Percentiles rank a stretch among this genome's conserved stretches.
Conservation (phyloP, 2,797 vertebrate genomes). For the Pitangus sulphuratus region DNA sequence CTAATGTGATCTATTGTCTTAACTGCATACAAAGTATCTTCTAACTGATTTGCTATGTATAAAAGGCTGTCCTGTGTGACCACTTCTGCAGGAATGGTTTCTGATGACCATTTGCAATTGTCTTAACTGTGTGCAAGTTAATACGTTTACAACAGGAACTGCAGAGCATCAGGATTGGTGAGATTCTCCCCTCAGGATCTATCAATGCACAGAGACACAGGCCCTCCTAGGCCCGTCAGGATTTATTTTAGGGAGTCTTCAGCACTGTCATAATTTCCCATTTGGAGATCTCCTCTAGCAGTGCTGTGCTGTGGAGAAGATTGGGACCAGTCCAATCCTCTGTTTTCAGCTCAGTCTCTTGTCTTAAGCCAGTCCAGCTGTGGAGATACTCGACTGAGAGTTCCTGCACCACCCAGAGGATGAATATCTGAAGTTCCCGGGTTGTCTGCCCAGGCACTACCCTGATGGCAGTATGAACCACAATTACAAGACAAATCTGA, state of each 20-base stretch:
- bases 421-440: neutral
- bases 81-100: neutral
- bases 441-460: neutral
- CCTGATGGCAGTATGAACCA: neutral
- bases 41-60: neutral
- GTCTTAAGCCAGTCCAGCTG: rapidly evolving
- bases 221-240: neutral
- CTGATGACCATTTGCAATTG: neutral
- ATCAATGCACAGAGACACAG: neutral
- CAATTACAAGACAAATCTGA: neutral
- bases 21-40: neutral
- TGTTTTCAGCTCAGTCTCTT: neutral
- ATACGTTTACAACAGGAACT: neutral
- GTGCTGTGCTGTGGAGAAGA: neutral
- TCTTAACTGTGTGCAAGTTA: neutral
- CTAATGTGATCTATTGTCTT: neutral
- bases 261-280: neutral
- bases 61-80: neutral
- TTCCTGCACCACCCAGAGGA: neutral
- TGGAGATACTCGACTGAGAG: neutral
- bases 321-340: neutral
- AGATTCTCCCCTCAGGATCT: neutral
- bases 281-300: neutral
- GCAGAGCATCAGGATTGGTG: neutral
- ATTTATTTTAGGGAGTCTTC: neutral